Evolutionary conservation across 2,113 vertebrate species (phyloP).

Genomic region (Menura novaehollandiae): DNA sequence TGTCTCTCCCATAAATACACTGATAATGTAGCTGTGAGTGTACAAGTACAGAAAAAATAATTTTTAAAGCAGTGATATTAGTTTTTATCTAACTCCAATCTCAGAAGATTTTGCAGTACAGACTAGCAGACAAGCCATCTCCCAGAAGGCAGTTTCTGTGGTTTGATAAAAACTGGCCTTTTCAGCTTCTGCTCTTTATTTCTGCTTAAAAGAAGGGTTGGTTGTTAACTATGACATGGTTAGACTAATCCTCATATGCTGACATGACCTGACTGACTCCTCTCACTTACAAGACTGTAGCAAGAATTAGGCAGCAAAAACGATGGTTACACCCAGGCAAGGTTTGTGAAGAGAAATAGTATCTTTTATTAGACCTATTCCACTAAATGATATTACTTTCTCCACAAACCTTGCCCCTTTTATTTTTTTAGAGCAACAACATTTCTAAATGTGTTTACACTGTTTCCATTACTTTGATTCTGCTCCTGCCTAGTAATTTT

Average conservation of each 20-base stretch:
- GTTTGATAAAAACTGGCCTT: background rate
- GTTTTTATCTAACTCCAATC: background rate
- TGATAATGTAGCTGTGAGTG: too few species aligned
- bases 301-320: background rate
- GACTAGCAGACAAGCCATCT: background rate
- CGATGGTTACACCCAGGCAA: background rate
- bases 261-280: background rate
- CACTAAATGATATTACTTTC: background rate
- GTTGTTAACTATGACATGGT: background rate
- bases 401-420: background rate
- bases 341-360: background rate
- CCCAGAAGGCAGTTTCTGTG: background rate
- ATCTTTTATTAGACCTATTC: background rate
- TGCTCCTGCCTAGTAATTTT: background rate
- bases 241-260: accelerated
- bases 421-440: too few species aligned
- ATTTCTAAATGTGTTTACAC: background rate
- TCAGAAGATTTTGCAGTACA: accelerated
- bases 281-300: background rate
- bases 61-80: background rate
- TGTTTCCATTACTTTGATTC: background rate
- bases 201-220: background rate
- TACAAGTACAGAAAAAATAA: background rate
- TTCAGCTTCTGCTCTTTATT: background rate
- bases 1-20: background rate